phyloP scores from a whole-genome alignment of 64 coral and sea anemone genomes.

The Pocillopora damicornis region DNA sequence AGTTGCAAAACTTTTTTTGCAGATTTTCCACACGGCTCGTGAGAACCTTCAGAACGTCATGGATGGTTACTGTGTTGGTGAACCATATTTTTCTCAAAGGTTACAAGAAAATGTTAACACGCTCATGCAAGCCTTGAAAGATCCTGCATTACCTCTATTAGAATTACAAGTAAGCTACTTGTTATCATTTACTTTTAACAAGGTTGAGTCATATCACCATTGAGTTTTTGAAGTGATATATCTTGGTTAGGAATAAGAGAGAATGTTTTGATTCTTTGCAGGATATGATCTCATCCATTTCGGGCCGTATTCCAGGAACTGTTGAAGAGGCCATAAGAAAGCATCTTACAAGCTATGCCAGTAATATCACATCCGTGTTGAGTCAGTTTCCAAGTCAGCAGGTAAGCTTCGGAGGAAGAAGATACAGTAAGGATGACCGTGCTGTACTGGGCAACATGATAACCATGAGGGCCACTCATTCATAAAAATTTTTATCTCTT shows the following conservation, averaged over 20 bases:
- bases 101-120: conserved; percentile 71
- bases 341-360: conserved; percentile 85
- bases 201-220: not conserved
- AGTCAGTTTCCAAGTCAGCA: conserved; percentile 98
- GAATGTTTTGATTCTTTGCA: not conserved
- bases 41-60: conserved; percentile 91
- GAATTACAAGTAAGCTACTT: conserved; percentile 64
- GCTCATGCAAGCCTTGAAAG: conserved; percentile 68
- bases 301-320: conserved; percentile 80
- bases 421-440: too few relatives aligned
- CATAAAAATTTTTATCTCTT: too few relatives aligned
- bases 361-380: conserved; percentile 88
- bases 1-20: not conserved
- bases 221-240: too few relatives aligned
- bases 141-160: conserved; percentile 82
- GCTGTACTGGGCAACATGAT: too few relatives aligned
- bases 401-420: conserved; percentile 10
- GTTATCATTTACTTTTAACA: not conserved
- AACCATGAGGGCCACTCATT: too few relatives aligned
- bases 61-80: conserved; percentile 87
- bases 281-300: conserved; percentile 89
- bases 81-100: conserved; percentile 64
- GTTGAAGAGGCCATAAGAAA: conserved; percentile 81
- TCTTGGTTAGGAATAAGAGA: not conserved
- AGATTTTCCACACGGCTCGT: conserved; percentile 78